Evolutionary conservation across 2,888 invertebrate genomes (phyloP).

Genomic region (Shargacucullia verbasci): DNA sequence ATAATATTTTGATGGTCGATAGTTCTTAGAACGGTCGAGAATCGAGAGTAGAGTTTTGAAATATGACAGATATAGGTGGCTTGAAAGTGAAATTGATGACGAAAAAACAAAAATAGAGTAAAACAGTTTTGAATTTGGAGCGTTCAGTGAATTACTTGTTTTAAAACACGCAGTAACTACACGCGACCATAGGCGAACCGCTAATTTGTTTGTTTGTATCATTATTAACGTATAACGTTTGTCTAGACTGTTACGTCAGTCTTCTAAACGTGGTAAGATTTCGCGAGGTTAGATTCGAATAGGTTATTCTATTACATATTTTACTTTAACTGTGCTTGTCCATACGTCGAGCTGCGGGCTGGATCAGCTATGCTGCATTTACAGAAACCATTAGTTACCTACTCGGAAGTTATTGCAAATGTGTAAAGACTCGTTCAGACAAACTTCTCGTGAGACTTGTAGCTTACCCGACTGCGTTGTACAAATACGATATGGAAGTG

Average conservation of each 20-base stretch:
- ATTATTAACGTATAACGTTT: background rate
- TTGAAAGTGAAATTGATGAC: conserved; percentile 2
- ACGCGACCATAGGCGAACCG: background rate
- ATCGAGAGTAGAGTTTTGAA: background rate
- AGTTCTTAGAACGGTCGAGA: conserved; percentile 8
- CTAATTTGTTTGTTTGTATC: conserved; percentile 7
- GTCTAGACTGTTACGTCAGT: background rate
- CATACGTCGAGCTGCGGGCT: conserved; percentile 3
- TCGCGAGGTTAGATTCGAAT: background rate
- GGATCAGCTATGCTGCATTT: conserved; percentile 35
- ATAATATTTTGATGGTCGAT: conserved; percentile 13
- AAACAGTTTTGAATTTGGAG: background rate
- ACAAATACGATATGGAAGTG: too few relatives aligned
- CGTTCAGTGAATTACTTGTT: background rate
- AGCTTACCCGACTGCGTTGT: too few relatives aligned
- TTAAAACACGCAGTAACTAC: conserved; percentile 4
- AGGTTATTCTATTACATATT: background rate
- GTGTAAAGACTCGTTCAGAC: conserved; percentile 40
- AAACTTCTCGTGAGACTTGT: background rate
- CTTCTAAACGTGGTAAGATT: background rate
- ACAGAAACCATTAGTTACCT: conserved; percentile 50
- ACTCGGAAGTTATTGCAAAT: conserved; percentile 60
- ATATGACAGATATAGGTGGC: background rate
- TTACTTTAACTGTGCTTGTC: background rate
- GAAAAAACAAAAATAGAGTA: background rate